Percentiles rank a stretch among this genome's conserved stretches.
Evolutionary conservation across 2,888 invertebrate species (phyloP).

Genomic region (Yponomeuta evonymella): DNA sequence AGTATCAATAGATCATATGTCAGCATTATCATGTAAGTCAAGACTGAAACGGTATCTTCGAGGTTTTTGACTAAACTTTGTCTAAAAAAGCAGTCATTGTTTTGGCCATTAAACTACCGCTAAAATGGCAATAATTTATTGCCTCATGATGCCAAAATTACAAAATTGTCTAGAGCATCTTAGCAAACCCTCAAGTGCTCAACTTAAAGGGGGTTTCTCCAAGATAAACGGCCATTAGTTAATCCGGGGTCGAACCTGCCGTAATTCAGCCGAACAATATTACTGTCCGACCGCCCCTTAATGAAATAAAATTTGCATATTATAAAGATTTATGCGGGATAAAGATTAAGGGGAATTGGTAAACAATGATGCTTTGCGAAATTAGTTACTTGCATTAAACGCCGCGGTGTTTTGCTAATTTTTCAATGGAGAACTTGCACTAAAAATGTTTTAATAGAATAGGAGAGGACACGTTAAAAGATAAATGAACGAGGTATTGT

Average conservation of each 20-base stretch:
- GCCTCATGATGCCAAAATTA: constrained; percentile 1
- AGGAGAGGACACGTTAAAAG: too few species aligned
- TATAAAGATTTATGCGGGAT: constrained; percentile 64
- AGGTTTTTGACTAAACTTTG: neutral
- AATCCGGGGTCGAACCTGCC: constrained; percentile 64
- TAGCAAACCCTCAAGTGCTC: constrained; percentile 18
- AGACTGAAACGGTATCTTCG: too few species aligned
- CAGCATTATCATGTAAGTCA: too few species aligned
- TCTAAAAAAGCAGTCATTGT: neutral
- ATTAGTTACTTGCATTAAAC: constrained; percentile 27
- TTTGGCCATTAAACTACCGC: neutral
- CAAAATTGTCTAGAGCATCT: neutral
- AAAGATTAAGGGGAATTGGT: constrained; percentile 46
- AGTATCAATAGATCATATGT: too few species aligned
- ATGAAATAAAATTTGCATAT: constrained; percentile 76
- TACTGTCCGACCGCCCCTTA: constrained; percentile 64
- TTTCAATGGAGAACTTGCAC: neutral
- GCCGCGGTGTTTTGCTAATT: neutral
- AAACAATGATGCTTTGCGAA: constrained; percentile 57
- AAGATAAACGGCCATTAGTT: constrained; percentile 75
- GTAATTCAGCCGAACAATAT: constrained; percentile 66
- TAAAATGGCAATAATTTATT: neutral
- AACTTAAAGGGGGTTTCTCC: constrained; percentile 42
- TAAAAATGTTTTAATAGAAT: too few species aligned
- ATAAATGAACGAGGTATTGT: too few species aligned